Conservation (phyloP, 1,140 invertebrate genomes). For the Micrasema longulum region DNA sequence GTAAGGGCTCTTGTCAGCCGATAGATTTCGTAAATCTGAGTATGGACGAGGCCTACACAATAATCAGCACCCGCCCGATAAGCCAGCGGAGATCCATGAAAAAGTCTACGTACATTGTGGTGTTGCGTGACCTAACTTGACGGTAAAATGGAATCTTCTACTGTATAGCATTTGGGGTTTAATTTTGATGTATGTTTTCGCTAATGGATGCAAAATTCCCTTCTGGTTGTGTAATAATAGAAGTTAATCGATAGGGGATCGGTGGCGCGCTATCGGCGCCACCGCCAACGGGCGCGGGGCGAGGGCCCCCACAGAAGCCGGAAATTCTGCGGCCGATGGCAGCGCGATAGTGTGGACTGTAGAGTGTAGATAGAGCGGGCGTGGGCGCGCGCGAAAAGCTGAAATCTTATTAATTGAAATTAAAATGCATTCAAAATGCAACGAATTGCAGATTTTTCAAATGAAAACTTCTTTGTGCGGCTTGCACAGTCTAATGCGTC, state of each 20-base stretch:
- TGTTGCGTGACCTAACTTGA: constrained; percentile 10
- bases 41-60: too few relatives aligned
- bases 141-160: constrained; percentile 11
- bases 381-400: too few relatives aligned
- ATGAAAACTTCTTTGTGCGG: too few relatives aligned
- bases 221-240: neutral
- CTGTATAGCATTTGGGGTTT: constrained; percentile 18
- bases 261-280: neutral
- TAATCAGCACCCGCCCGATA: too few relatives aligned
- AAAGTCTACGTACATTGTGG: neutral
- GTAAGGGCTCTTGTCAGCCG: too few relatives aligned
- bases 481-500: too few relatives aligned
- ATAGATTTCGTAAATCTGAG: too few relatives aligned
- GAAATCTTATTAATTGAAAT: too few relatives aligned
- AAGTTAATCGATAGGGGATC: constrained; percentile 12
- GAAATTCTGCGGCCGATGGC: constrained; percentile 25
- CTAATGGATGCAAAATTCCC: constrained; percentile 22
- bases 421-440: too few relatives aligned
- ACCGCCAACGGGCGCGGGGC: neutral
- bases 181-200: constrained; percentile 31
- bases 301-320: constrained; percentile 3
- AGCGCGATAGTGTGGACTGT: constrained; percentile 15
- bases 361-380: too few relatives aligned
- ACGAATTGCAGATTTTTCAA: too few relatives aligned
- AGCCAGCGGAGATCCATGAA: too few relatives aligned